Evolutionary conservation across 2,113 vertebrate species (phyloP), one percentile per base, ranked within the genome.

Genomic region (Polypterus senegalus): DNA sequence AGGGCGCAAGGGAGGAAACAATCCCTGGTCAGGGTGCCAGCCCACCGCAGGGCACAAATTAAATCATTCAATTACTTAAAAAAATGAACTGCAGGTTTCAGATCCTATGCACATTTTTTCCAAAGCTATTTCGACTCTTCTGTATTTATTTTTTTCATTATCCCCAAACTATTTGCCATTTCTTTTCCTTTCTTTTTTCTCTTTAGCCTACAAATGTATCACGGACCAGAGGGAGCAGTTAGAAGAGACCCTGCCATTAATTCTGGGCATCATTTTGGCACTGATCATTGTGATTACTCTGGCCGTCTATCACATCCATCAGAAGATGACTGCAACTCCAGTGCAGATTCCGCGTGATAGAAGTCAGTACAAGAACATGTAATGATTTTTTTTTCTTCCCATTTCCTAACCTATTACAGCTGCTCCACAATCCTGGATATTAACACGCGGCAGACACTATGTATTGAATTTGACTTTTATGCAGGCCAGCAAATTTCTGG

Each of bases 351-450:
- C 94, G 65, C 75, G 88, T 59, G 96, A 98, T 76, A 88, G 92
- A 75, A 94, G 93, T 66, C 85, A 97, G 69, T 99, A 99, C 76
- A 98, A 97, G 73, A 94, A 99, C 82, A 97, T 98, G 96, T 97
- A 90, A 63, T 86, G 86, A 59, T 48, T 46, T 43, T 58, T 58
- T 7, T 6, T 44, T 45, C 43, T 10, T 52, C 3, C 10, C 51
- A 52, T 52, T 27, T 27, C 27, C 27, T 27, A 27, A 27, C 27
- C 51, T 45, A 45, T 58, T 45, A 58, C 3, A 58, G 56, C 4
- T 27, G 5, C 3, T 58, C 27, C 27, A 27, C 27, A 27, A 27
- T 27, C 27, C 27, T 27, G 27, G 27, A 27, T 1, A 27, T 27
- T 27, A 27, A 27, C 27, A 27, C 27, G 27, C 27, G 27, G 27